Conservation (phyloP, 2,797 vertebrate species). For the Manis pentadactyla region DNA sequence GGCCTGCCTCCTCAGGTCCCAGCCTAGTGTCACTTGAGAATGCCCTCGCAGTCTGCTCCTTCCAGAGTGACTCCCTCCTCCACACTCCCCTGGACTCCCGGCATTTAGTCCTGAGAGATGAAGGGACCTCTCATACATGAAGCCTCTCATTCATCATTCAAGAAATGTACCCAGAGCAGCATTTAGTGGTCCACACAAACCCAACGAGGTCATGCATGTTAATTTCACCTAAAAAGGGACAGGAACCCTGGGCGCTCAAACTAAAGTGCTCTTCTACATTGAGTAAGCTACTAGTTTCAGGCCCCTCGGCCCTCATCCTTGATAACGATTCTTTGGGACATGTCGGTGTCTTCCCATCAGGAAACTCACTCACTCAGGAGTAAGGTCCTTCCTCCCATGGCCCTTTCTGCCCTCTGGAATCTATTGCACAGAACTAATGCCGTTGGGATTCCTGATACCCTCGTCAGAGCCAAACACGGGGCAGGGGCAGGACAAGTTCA, state of each 20-base stretch:
- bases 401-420: not conserved
- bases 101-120: not conserved
- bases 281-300: not conserved
- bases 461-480: not conserved
- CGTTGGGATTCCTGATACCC: not conserved
- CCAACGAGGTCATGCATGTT: rapidly evolving
- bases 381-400: not conserved
- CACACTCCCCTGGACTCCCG: not conserved
- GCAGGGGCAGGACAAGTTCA: not conserved
- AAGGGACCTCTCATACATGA: not conserved
- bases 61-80: not conserved
- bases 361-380: not conserved
- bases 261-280: not conserved
- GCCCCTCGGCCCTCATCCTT: not conserved
- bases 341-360: not conserved
- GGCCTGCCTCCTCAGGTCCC: not conserved
- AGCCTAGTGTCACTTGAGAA: not conserved
- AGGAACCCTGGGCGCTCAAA: not conserved
- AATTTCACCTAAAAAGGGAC: not conserved
- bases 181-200: no score
- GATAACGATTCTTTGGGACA: not conserved
- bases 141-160: not conserved
- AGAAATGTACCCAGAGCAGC: not conserved
- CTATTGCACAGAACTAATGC: not conserved
- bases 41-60: not conserved